Evolutionary conservation across 2,888 invertebrate species (phyloP), one percentile per base, ranked within the genome.

Genomic region (Mythimna pallens): DNA sequence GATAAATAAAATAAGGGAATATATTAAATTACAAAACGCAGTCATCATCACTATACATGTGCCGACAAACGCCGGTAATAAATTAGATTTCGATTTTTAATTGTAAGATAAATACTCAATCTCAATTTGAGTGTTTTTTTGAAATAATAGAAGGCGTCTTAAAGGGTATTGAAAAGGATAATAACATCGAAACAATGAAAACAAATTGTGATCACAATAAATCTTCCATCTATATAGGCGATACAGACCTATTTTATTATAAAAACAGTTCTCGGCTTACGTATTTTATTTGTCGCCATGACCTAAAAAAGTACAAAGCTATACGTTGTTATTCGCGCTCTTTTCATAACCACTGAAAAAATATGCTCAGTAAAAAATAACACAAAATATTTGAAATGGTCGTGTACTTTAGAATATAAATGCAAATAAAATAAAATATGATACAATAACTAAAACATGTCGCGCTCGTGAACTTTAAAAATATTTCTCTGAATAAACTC

Each of bases 401-500:
- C 61, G 55, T 70, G 30, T 81, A 52, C 64, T 70, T 55, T 36
- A 65, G 70, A 76, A 65, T 81, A 81, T 67, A 79, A 76, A 81
- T 76, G 81, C 54, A 76, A 79, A 81, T 81, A 52, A 67, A 55
- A 65, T 70, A 70, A 67, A 58, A 64, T 55, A 79, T 43, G 0
- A 50, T 40, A 76, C 76, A 76, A 70, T 76, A 81, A 79, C 43
- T 70, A 57, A 81, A 81, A 67, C 70, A 76, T 70, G 81, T 81
- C 66, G 57, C 59, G 64, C 55, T 81, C n/a, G 52, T 66, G 57
- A 52, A 70, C 57, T 80, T 43, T 82, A 58, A 69, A 80, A 72
- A 73, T 69, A 57, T 72, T 69, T 77, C 64, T 40, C 71, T 52
- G 69, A 57, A 70, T 22, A 61, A 81, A 10, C 69, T 58, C 30